Percentiles rank a stretch among this genome's conserved stretches.
These are phyloP conservation scores for Chironomus tepperi DNA, from an alignment of 1,140 invertebrate genomes.

Conservation along the genomic window DNA sequence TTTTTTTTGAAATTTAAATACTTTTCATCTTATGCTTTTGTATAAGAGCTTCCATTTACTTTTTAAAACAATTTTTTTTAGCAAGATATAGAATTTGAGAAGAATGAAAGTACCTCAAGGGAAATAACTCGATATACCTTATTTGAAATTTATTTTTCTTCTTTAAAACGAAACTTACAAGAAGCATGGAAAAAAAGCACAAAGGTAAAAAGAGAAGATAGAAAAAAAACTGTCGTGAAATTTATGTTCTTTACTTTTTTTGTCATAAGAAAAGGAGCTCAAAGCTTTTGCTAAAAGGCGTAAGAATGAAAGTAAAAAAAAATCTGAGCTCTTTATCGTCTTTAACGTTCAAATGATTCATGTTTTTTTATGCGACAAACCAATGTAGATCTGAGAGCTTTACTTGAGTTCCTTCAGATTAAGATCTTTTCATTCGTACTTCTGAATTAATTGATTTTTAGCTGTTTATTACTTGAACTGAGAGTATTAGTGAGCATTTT, in stretches of 20 bases:
- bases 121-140: not conserved
- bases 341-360: constrained; percentile 18
- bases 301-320: not conserved
- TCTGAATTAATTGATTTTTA: too few relatives aligned
- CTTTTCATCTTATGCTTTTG: too few relatives aligned
- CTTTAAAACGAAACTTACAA: not conserved
- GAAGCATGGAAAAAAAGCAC: not conserved
- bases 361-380: not conserved
- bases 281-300: not conserved
- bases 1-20: too few relatives aligned
- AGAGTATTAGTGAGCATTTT: too few relatives aligned
- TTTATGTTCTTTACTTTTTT: constrained; percentile 18
- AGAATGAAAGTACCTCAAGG: not conserved
- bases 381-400: too few relatives aligned
- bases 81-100: not conserved
- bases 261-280: not conserved
- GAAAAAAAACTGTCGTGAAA: not conserved
- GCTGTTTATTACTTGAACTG: too few relatives aligned
- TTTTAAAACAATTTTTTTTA: too few relatives aligned
- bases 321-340: not conserved
- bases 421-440: not conserved
- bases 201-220: not conserved
- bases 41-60: too few relatives aligned
- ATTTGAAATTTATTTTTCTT: too few relatives aligned
- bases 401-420: not conserved